phyloP scores from a whole-genome alignment of 1,140 invertebrate species.

The Eupristina koningsbergeri region DNA sequence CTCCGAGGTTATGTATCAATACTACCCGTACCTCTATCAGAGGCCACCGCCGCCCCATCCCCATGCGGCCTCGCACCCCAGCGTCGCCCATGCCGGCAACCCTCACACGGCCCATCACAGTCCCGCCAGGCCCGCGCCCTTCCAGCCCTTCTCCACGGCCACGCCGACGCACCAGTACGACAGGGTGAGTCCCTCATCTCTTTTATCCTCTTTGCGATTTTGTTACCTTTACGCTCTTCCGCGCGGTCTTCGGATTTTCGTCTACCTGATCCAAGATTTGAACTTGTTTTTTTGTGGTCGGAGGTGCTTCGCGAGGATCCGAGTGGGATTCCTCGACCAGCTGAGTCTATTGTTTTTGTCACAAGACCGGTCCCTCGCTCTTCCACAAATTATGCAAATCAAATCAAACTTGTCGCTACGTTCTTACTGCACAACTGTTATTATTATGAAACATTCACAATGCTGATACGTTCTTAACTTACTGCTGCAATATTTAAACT shows the following conservation, averaged over 20 bases:
- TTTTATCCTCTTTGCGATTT: background rate
- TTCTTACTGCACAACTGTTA: background rate
- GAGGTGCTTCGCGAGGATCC: no score
- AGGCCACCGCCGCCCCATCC: slow-evolving; percentile 72
- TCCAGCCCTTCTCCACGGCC: slow-evolving; percentile 70
- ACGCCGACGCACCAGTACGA: slow-evolving; percentile 74
- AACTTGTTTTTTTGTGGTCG: no score
- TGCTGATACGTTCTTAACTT: no score
- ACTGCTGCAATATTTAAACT: no score
- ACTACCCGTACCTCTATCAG: slow-evolving; percentile 77
- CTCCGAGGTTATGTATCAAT: slow-evolving; percentile 78
- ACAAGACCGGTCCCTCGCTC: no score
- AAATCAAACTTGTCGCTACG: background rate
- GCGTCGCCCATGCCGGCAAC: slow-evolving; percentile 55
- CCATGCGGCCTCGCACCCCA: slow-evolving; percentile 68
- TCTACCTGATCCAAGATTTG: no score
- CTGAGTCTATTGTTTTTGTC: no score
- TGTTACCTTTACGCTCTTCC: background rate
- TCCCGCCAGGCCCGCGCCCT: slow-evolving; percentile 70
- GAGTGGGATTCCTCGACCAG: no score
- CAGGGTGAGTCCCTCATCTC: slow-evolving; percentile 67
- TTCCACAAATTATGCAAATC: background rate
- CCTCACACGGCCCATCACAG: slow-evolving; percentile 71
- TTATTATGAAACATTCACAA: no score
- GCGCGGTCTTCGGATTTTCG: no score